Conservation (phyloP, 2,797 vertebrate species). For the Sebastes alutus region DNA sequence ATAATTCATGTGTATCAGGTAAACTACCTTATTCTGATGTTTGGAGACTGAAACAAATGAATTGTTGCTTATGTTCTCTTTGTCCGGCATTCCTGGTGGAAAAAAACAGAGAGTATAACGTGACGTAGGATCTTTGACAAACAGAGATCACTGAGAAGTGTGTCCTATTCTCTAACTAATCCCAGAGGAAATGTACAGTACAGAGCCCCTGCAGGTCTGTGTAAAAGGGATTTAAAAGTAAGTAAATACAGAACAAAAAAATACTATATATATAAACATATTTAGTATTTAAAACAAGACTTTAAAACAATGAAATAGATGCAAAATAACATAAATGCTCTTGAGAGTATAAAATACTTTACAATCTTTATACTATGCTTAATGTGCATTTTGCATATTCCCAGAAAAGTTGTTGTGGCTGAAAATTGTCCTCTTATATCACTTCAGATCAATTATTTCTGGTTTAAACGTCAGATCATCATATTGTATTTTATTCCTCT, state of each 20-base stretch:
- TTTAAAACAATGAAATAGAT: background rate
- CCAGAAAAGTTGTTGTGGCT: background rate
- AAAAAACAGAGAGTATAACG: background rate
- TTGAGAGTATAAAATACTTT: background rate
- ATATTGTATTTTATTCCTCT: background rate
- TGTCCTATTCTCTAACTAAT: background rate
- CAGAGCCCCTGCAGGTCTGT: background rate
- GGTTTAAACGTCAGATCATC: background rate
- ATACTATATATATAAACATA: background rate
- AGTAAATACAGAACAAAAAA: background rate
- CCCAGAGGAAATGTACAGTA: background rate
- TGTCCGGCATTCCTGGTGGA: conserved; percentile 91
- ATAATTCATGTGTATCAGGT: background rate
- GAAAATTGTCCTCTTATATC: background rate
- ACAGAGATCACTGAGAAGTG: background rate
- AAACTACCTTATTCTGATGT: conserved; percentile 89
- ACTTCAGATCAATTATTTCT: background rate
- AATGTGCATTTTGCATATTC: background rate
- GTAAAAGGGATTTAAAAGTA: background rate
- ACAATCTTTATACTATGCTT: background rate
- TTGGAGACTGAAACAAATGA: conserved; percentile 86
- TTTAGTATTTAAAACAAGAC: background rate
- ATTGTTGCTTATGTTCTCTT: conserved; percentile 90
- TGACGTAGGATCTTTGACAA: background rate
- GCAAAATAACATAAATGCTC: background rate